Conservation (phyloP, 2,797 vertebrate species). For the Amblyraja radiata region DNA sequence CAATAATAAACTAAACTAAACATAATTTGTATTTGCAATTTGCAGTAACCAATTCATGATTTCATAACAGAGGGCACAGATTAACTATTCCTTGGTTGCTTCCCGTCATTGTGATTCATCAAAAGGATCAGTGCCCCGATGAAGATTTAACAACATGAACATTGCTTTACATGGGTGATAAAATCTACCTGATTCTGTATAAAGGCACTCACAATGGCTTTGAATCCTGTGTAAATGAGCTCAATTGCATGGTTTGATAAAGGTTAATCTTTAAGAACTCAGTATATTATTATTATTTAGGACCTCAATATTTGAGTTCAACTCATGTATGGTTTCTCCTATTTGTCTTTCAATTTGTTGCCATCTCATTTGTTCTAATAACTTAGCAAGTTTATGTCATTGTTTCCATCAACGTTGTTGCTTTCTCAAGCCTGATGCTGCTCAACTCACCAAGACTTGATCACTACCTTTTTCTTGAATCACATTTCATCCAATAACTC, state of each 20-base stretch:
- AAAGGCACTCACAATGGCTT: background rate
- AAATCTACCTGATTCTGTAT: background rate
- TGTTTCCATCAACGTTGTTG: too few relatives aligned
- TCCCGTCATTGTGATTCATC: background rate
- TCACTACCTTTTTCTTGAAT: background rate
- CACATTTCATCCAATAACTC: too few relatives aligned
- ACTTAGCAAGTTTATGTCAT: too few relatives aligned
- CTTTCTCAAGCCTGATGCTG: too few relatives aligned
- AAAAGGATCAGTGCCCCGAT: too few relatives aligned
- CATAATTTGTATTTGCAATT: background rate
- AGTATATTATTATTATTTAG: background rate
- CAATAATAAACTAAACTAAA: too few relatives aligned
- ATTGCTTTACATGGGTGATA: background rate
- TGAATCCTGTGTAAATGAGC: background rate
- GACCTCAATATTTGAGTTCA: background rate
- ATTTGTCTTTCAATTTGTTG: too few relatives aligned
- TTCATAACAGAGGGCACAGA: background rate
- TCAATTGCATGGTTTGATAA: background rate
- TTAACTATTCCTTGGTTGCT: background rate
- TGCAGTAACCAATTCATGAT: background rate
- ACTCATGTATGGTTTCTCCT: too few relatives aligned
- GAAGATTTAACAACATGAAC: background rate
- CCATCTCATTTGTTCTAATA: too few relatives aligned
- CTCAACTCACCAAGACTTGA: too few relatives aligned
- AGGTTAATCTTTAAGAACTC: background rate